Evolutionary conservation across 2,888 invertebrate genomes (phyloP), one percentile per base, ranked within the genome.

Genomic region (Xanthia icteritia): DNA sequence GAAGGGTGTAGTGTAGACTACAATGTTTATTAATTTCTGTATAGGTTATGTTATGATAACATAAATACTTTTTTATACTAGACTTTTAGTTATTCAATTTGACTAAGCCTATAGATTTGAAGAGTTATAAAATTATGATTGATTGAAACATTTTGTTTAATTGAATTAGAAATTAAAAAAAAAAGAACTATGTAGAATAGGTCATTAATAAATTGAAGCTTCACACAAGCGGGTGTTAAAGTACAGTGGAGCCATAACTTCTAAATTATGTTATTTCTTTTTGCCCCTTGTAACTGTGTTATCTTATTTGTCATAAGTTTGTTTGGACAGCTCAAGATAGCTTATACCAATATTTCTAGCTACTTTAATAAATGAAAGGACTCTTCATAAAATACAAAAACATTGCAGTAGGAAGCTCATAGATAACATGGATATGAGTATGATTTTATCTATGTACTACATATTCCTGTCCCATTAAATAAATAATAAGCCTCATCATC

Each of bases 41-140:
- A 45, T 72, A 87, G 86, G 87, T 87, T 87, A 86, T 87, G 87
- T 86, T 86, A 67, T 86, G 79, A 77, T 82, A 82, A 84, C 71
- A 84, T 72, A 66, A 51, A 69, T 77, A 27, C n/a, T 56, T 51
- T 58, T 31, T 31, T 31, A 54, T 11, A 51, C 9, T 51, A n/a
- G 4, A 17, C 1, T 78, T 45, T 58, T 17, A 69, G 64, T 31
- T 36, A 23, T 5, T 31, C 27, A 31, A 2, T n/a, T 31, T 36
- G 39, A 6, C 0, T 56, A 60, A 60, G 13, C 8, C 11, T 56
- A 23, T 31, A 36, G 15, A 56, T 23, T 17, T 0, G 11, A 31
- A 54, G 0, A 27, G 1, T n/a, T 8, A n/a, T 36, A 23, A 42
- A 63, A 23, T 27, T 9, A 42, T 42, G 20, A 31, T 74, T 42